Evolutionary conservation across 2,113 vertebrate species (phyloP).

Genomic region (Bungarus multicinctus): DNA sequence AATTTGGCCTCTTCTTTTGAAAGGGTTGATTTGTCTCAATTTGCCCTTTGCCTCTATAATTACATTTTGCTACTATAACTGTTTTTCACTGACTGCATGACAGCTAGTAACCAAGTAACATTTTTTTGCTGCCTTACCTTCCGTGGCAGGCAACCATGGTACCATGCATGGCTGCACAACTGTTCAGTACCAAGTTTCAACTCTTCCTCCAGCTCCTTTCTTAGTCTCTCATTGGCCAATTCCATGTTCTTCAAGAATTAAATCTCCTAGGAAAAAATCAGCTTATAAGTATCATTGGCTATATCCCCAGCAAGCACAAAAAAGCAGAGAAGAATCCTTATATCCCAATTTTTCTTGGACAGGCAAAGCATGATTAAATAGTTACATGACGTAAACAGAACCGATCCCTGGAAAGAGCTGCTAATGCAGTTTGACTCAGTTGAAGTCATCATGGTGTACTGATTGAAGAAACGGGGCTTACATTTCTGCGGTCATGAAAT

Average conservation of each 20-base stretch:
- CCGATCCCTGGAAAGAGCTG: background rate
- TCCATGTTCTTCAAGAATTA: constrained; percentile 61
- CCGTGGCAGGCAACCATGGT: constrained; percentile 74
- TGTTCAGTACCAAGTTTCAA: constrained; percentile 77
- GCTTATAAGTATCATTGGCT: background rate
- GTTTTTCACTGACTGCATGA: background rate
- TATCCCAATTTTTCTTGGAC: background rate
- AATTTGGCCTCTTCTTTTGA: background rate
- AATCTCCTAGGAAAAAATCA: background rate
- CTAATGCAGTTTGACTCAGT: background rate
- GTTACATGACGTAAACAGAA: background rate
- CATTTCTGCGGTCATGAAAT: background rate
- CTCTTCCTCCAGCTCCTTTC: constrained; percentile 81
- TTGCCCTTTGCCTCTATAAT: background rate
- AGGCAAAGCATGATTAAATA: background rate
- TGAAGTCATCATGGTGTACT: background rate
- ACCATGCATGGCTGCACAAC: constrained; percentile 80
- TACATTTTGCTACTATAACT: background rate
- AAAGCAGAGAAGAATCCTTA: background rate
- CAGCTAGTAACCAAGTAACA: background rate
- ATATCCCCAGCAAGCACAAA: background rate
- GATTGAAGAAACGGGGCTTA: background rate
- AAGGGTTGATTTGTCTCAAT: background rate
- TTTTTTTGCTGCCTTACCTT: constrained; percentile 65
- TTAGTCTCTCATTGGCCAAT: constrained; percentile 48